These are phyloP conservation scores for Popillia japonica DNA, from an alignment of 1,140 invertebrate species.

Conservation along the genomic window DNA sequence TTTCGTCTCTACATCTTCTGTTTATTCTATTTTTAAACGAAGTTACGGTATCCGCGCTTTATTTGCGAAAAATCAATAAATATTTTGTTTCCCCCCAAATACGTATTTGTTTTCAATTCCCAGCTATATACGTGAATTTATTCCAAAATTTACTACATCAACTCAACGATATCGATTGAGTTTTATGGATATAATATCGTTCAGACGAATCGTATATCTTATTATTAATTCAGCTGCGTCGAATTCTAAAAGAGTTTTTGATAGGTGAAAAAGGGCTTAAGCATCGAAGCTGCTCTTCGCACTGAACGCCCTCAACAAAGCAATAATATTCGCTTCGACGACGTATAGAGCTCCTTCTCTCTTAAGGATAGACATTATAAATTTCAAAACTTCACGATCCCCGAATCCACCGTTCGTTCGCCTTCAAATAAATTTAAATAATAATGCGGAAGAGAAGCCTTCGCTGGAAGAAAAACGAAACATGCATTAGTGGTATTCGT, in stretches of 20 bases:
- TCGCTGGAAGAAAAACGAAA: constrained; percentile 21
- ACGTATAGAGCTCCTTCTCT: not conserved
- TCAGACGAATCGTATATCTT: constrained; percentile 40
- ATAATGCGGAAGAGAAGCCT: constrained; percentile 29
- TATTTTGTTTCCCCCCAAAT: too few species aligned
- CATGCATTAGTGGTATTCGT: constrained; percentile 31
- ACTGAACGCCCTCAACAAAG: constrained; percentile 42
- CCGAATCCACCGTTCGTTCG: constrained; percentile 17
- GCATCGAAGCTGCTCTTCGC: constrained; percentile 39
- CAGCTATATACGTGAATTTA: too few species aligned
- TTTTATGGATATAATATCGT: constrained; percentile 44
- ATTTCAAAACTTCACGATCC: constrained; percentile 3
- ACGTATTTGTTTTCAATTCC: too few species aligned
- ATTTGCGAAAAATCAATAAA: too few species aligned
- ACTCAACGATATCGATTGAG: not conserved
- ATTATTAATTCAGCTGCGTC: constrained; percentile 46
- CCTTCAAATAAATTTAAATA: constrained; percentile 29
- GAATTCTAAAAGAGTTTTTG: constrained; percentile 42
- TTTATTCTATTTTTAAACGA: too few species aligned
- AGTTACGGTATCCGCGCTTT: too few species aligned
- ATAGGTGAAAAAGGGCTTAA: not conserved
- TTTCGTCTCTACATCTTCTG: too few species aligned
- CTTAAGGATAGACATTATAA: constrained; percentile 26
- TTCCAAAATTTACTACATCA: too few species aligned
- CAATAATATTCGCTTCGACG: not conserved